A percentile compares a stretch with the other conserved stretches of the same genome.
Evolutionary conservation across 1,140 invertebrate species (phyloP).

Genomic region (Hypsibius dujardini): DNA sequence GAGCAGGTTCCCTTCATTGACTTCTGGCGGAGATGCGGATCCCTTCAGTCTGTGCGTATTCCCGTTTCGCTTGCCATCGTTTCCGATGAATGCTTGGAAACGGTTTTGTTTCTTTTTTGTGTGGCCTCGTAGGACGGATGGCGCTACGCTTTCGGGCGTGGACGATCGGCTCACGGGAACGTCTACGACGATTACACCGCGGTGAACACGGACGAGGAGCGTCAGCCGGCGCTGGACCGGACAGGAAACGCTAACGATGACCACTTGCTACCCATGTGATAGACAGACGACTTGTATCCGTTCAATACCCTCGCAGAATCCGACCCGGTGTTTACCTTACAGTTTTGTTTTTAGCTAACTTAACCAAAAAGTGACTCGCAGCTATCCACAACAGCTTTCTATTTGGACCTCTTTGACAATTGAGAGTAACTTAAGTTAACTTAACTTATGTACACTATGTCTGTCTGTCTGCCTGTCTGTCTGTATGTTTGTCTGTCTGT

Average conservation of each 20-base stretch:
- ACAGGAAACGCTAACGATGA: constrained; percentile 3
- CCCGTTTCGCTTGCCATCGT: not conserved
- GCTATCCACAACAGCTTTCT: too few species aligned
- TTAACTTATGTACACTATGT: too few species aligned
- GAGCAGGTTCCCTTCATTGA: constrained; percentile 17
- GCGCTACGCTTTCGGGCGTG: not conserved
- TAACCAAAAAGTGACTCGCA: too few species aligned
- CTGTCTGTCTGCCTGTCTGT: too few species aligned
- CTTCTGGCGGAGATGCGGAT: not conserved
- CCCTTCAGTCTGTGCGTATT: not conserved
- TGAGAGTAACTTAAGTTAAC: too few species aligned
- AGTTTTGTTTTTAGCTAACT: too few species aligned
- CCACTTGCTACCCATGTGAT: constrained; percentile 13
- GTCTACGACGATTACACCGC: not conserved
- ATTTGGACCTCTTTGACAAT: too few species aligned
- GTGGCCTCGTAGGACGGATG: not conserved
- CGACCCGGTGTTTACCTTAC: too few species aligned
- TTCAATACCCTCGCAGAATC: too few species aligned
- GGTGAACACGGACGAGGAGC: constrained; percentile 3
- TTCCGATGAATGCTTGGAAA: not conserved
- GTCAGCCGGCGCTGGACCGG: constrained; percentile 12
- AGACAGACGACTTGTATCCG: too few species aligned
- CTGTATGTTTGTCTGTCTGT: too few species aligned
- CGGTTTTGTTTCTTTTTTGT: not conserved
- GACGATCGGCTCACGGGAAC: not conserved